These are phyloP conservation scores for Aleiodes alternator DNA, from an alignment of 2,888 invertebrate genomes.

Conservation along the genomic window DNA sequence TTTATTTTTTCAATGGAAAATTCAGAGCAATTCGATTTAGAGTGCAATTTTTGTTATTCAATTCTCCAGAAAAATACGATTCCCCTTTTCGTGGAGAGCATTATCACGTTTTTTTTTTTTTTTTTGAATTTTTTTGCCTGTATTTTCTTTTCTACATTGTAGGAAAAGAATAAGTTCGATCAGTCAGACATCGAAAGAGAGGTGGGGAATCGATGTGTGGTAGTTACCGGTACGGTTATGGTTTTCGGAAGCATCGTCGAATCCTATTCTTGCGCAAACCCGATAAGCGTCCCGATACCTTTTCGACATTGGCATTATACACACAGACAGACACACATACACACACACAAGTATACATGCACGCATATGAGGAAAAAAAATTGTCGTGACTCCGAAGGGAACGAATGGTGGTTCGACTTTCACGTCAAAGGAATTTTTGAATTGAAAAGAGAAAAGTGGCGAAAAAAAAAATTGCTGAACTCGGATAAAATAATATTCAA, in stretches of 20 bases:
- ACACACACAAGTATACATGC: not conserved
- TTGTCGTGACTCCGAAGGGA: not conserved
- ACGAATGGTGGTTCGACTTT: not conserved
- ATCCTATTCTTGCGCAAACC: slow-evolving; percentile 76
- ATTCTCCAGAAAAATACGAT: slow-evolving; percentile 41
- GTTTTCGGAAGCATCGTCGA: slow-evolving; percentile 75
- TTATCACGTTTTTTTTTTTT: not conserved
- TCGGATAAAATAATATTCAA: slow-evolving; percentile 36
- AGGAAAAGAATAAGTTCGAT: slow-evolving; percentile 73
- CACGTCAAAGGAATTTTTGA: not conserved
- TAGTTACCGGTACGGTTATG: slow-evolving; percentile 76
- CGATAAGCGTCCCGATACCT: slow-evolving; percentile 68
- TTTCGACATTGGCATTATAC: slow-evolving; percentile 26
- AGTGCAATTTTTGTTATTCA: slow-evolving; percentile 32
- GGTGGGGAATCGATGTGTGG: slow-evolving; percentile 62
- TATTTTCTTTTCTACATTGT: slow-evolving; percentile 28
- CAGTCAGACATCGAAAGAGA: slow-evolving; percentile 63
- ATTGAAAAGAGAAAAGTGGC: not conserved
- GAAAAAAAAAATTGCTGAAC: slow-evolving; percentile 2
- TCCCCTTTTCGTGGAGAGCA: not conserved
- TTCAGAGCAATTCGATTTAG: too few relatives aligned
- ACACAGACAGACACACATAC: slow-evolving; percentile 36
- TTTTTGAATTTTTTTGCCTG: not conserved
- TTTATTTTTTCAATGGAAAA: too few relatives aligned
- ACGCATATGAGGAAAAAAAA: slow-evolving; percentile 2